phyloP scores from a whole-genome alignment of 2,888 invertebrate species.

The Halocaridina rubra region DNA sequence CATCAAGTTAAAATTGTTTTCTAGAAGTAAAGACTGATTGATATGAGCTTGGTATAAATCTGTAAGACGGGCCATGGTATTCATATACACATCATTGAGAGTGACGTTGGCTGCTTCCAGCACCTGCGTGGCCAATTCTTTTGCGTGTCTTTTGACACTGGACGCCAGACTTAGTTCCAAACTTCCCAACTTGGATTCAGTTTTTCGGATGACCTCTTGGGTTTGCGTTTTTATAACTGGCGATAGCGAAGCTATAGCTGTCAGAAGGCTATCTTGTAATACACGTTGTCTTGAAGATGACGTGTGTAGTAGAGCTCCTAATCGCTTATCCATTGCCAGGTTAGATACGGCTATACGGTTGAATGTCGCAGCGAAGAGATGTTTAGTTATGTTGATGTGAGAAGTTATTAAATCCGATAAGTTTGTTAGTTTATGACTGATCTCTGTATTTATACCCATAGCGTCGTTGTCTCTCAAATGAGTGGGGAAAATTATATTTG shows the following conservation, averaged over 20 bases:
- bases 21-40: background rate
- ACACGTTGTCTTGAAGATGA: constrained; percentile 23
- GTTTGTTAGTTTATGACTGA: background rate
- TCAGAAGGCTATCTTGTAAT: constrained; percentile 14
- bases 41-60: background rate
- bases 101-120: constrained; percentile 10
- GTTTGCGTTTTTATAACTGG: background rate
- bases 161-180: background rate
- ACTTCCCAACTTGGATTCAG: background rate
- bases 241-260: background rate
- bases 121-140: background rate
- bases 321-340: constrained; percentile 44
- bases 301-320: constrained; percentile 30
- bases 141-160: background rate
- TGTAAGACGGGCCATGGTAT: background rate
- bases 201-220: background rate
- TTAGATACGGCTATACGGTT: constrained; percentile 31
- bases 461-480: background rate
- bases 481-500: background rate
- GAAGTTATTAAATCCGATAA: background rate
- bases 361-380: constrained; percentile 23
- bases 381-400: constrained; percentile 12
- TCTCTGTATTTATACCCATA: background rate
- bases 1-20: background rate
- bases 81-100: background rate